phyloP scores from a whole-genome alignment of 2,113 vertebrate genomes.

The Talpa occidentalis region DNA sequence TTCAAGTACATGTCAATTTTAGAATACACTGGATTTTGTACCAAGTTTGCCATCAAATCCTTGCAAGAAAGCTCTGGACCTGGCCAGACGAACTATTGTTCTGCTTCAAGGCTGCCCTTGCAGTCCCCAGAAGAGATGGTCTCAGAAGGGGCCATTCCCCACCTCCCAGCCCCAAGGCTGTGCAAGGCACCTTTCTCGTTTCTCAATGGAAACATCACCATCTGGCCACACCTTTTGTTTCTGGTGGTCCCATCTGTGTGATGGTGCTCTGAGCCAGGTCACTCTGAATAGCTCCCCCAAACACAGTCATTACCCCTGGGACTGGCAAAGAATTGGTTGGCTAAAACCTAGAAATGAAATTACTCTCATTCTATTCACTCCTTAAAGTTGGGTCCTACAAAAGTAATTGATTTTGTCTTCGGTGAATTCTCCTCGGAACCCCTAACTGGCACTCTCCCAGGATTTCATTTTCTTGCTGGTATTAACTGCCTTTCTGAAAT shows the following conservation, averaged over 20 bases:
- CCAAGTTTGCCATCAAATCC: not conserved
- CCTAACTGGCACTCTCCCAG: not conserved
- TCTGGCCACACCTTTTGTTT: slow-evolving; percentile 65
- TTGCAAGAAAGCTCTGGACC: not conserved
- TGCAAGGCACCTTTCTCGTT: not conserved
- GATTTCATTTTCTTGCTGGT: not conserved
- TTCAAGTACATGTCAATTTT: not conserved
- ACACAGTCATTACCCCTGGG: slow-evolving; percentile 52
- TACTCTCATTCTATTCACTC: slow-evolving; percentile 37
- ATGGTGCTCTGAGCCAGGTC: slow-evolving; percentile 47
- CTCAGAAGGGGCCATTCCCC: not conserved
- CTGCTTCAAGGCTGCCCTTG: not conserved
- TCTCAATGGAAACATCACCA: slow-evolving; percentile 43
- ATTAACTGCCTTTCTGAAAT: not conserved
- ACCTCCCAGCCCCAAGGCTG: not conserved
- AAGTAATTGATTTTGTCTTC: slow-evolving; percentile 51
- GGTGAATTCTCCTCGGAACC: slow-evolving; percentile 30
- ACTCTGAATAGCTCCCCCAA: slow-evolving; percentile 40
- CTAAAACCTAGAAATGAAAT: slow-evolving; percentile 56
- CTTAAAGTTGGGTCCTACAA: slow-evolving; percentile 11
- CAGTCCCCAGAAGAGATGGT: not conserved
- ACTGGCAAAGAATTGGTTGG: slow-evolving; percentile 51
- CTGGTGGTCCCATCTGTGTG: slow-evolving; percentile 67
- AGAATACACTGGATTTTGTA: not conserved
- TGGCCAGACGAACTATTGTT: not conserved